Evolutionary conservation across 2,113 vertebrate genomes (phyloP).

Genomic region (Grammomys surdaster): DNA sequence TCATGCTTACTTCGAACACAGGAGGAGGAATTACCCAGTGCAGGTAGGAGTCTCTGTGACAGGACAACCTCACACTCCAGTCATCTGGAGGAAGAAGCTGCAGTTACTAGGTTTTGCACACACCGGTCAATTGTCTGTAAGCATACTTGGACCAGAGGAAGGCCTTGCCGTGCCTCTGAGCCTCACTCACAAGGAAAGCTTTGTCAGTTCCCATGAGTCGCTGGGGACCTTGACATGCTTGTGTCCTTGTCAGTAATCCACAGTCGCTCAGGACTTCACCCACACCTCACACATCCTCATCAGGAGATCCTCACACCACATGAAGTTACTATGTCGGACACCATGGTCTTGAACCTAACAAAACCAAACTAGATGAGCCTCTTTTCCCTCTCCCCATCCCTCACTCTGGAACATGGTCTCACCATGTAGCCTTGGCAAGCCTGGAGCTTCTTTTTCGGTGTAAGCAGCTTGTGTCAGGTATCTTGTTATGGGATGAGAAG

Average conservation of each 20-base stretch:
- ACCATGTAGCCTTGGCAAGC: not conserved
- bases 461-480: not conserved
- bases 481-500: not conserved
- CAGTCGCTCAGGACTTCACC: not conserved
- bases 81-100: not conserved
- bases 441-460: not conserved
- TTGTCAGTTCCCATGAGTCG: not conserved
- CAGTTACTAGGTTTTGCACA: not conserved
- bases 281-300: not conserved
- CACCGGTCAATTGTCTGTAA: not conserved
- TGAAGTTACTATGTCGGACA: not conserved
- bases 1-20: not conserved
- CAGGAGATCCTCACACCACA: not conserved
- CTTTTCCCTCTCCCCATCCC: not conserved
- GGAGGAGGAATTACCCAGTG: not conserved
- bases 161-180: not conserved
- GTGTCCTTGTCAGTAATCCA: not conserved
- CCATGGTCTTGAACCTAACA: not conserved
- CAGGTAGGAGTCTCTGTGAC: not conserved
- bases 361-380: not conserved
- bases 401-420: not conserved
- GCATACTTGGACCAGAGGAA: not conserved
- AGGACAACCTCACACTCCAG: not conserved
- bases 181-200: not conserved
- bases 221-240: not conserved